Evolutionary conservation across 2,888 invertebrate genomes (phyloP).

Genomic region (Bedellia somnulentella): DNA sequence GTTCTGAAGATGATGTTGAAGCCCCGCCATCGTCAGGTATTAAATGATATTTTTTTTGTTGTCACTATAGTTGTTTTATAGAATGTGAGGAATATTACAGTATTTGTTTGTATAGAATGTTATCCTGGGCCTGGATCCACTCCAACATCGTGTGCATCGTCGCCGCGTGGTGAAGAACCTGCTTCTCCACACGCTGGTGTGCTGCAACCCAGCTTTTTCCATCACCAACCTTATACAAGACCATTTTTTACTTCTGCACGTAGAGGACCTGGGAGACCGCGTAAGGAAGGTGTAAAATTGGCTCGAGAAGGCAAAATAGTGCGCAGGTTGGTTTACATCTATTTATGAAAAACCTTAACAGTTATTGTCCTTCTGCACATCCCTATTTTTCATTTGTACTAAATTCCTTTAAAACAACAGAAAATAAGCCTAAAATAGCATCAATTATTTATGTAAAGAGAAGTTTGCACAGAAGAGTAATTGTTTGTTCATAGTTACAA

Average conservation of each 20-base stretch:
- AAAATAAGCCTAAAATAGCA: too few relatives aligned
- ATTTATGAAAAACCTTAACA: too few relatives aligned
- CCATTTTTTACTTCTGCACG: conserved; percentile 60
- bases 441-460: too few relatives aligned
- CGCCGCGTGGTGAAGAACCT: conserved; percentile 64
- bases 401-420: too few relatives aligned
- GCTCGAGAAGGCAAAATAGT: conserved; percentile 53
- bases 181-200: conserved; percentile 59
- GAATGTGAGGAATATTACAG: not conserved
- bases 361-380: too few relatives aligned
- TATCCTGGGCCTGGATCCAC: conserved; percentile 68
- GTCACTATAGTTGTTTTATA: not conserved
- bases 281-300: conserved; percentile 69
- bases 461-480: too few relatives aligned
- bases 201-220: conserved; percentile 40
- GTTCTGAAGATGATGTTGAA: conserved; percentile 74
- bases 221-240: conserved; percentile 42
- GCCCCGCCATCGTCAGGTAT: conserved; percentile 60
- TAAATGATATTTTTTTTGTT: conserved; percentile 17
- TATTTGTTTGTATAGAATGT: conserved; percentile 23
- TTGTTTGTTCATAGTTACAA: too few relatives aligned
- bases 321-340: too few relatives aligned
- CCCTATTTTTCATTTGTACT: too few relatives aligned
- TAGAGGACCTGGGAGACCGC: conserved; percentile 77
- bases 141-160: conserved; percentile 66